These are phyloP conservation scores for Charadrius vociferus DNA, from an alignment of 2,113 vertebrate genomes.

Conservation along the genomic window DNA sequence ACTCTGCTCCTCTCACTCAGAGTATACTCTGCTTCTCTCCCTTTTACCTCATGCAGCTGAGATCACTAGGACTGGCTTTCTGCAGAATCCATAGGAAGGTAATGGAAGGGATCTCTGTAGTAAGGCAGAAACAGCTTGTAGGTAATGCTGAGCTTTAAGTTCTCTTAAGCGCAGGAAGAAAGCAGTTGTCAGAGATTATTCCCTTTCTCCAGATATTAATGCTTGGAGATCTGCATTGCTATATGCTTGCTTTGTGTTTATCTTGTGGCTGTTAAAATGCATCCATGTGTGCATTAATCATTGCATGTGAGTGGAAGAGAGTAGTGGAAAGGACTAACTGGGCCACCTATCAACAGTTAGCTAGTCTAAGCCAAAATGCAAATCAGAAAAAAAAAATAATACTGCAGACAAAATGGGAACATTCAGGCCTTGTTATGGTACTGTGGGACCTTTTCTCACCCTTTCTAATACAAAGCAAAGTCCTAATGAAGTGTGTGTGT, in stretches of 20 bases:
- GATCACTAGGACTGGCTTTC: neutral
- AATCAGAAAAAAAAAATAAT: neutral
- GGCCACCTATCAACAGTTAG: neutral
- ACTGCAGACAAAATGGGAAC: neutral
- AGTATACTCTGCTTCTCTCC: neutral
- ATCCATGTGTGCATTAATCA: neutral
- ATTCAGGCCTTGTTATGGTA: neutral
- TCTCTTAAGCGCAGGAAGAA: neutral
- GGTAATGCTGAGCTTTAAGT: neutral
- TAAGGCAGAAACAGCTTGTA: neutral
- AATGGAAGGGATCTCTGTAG: neutral
- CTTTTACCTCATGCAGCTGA: neutral
- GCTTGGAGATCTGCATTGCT: neutral
- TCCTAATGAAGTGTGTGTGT: neutral
- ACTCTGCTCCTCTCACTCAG: neutral
- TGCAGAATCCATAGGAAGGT: neutral
- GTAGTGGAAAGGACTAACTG: neutral
- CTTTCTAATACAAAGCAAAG: neutral
- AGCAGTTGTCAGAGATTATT: neutral
- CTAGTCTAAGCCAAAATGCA: neutral
- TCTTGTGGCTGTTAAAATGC: neutral
- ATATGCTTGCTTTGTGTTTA: neutral
- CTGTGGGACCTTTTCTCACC: neutral
- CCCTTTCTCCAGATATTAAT: neutral
- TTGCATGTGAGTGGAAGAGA: neutral